A percentile compares a stretch with the other conserved stretches of the same genome.
These are phyloP conservation scores for Aurelia sp. DNA, from an alignment of 30 jellyfish, hydroid and myxozoan genomes.

Conservation along the genomic window DNA sequence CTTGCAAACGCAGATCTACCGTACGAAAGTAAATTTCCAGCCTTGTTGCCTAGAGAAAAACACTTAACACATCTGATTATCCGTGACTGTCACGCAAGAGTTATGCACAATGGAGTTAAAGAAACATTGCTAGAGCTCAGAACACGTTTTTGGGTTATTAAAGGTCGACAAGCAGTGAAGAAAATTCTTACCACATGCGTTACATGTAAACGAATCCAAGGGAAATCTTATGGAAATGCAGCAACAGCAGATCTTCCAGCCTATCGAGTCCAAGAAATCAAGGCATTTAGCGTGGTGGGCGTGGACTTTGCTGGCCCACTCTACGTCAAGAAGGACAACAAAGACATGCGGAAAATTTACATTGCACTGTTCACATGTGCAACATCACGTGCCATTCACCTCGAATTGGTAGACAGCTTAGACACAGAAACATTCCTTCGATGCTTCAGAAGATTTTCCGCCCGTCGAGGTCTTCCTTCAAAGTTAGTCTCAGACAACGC, in stretches of 20 bases:
- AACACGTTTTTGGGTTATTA: conserved; percentile 39
- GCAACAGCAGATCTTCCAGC: conserved; percentile 19
- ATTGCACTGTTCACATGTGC: conserved; percentile 43
- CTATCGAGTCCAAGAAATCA: conserved; percentile 21
- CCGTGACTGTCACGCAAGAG: conserved; percentile 25
- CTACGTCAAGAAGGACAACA: not conserved
- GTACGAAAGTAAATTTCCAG: too few species aligned
- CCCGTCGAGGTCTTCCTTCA: conserved; percentile 35
- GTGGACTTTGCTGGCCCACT: conserved; percentile 54
- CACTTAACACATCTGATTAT: conserved; percentile 11
- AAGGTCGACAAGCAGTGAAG: conserved; percentile 46
- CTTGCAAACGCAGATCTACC: conserved; percentile 3
- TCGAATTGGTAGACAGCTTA: not conserved
- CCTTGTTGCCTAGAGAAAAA: too few species aligned
- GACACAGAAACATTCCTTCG: conserved; percentile 14
- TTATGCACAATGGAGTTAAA: conserved; percentile 1
- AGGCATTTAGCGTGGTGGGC: conserved; percentile 11
- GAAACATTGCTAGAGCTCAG: conserved; percentile 37
- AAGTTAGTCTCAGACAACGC: conserved; percentile 15
- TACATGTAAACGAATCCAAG: conserved; percentile 23
- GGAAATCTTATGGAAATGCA: conserved; percentile 5
- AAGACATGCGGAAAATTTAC: conserved; percentile 11
- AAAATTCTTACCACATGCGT: conserved; percentile 10
- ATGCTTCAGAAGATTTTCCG: conserved; percentile 30
- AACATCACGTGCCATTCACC: not conserved